Evolutionary conservation across 2,113 vertebrate species (phyloP), one percentile per base, ranked within the genome.

Genomic region (Petrocephalus zakoni): DNA sequence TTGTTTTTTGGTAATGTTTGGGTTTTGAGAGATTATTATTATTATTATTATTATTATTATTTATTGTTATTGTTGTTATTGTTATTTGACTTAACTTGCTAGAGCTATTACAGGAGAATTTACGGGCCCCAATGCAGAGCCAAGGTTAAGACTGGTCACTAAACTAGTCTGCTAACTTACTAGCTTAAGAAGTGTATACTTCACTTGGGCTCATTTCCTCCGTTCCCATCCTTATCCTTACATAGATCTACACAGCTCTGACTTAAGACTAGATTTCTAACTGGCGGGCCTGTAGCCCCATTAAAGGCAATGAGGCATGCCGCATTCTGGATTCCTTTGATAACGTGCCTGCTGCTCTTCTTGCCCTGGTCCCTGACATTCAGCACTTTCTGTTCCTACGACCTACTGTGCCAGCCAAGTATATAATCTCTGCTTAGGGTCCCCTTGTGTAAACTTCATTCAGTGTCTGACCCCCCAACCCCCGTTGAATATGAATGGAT

Each of bases 271-370:
- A n/a, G 17, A 34, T n/a, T 34, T 82, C 25, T 37, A 88, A 11
- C 34, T 56, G 72, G 7, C 49, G 42, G 68, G 17, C 75, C 52
- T 81, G n/a, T 86, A 55, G 34, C 55, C 52, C 49, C 51, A 55
- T 78, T 53, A 78, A 53, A 22, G 68, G 15, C 49, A 82, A 83
- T 58, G 25, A 82, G 72, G 52, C 34, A n/a, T 88, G 75, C 52
- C 72, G 58, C 29, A 25, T 83, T 55, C 75, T 58, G 11, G 53
- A 61, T 88, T 84, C 78, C 88, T 88, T 83, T 88, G 75, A 84
- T 88, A 42, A 88, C 19, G 81, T 47, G 61, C 61, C 53, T 78
- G 34, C 42, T 58, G 53, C 75, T 21, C n/a, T 64, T 61, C 34
- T 29, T 61, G 29, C 52, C 29, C 22, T 47, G 53, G 51, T 34